These are phyloP conservation scores for Rutilus rutilus DNA, from an alignment of 2,113 vertebrate species.

Conservation along the genomic window DNA sequence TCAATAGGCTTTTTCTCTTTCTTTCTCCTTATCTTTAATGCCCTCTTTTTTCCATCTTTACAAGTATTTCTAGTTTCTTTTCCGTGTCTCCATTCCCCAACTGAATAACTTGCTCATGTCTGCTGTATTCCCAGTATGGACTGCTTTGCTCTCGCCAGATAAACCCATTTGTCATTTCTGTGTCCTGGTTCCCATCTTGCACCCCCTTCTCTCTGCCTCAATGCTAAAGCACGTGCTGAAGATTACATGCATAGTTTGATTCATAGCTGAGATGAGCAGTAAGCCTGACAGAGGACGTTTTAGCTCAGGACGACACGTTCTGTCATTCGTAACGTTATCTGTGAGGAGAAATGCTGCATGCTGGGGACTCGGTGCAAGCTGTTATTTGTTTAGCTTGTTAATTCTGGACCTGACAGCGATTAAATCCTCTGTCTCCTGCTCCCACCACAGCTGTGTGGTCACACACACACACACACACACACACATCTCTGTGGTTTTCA, in stretches of 20 bases:
- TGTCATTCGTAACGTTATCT: background rate
- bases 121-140: slow-evolving; percentile 56
- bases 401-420: slow-evolving; percentile 51
- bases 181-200: background rate
- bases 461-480: background rate
- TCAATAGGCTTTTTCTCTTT: background rate
- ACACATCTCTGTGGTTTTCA: slow-evolving; percentile 13
- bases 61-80: background rate
- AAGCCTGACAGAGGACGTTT: background rate
- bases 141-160: background rate
- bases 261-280: background rate
- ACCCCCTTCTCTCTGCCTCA: background rate
- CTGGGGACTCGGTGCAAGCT: slow-evolving; percentile 49
- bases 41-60: background rate
- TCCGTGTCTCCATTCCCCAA: background rate
- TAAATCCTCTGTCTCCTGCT: slow-evolving; percentile 44
- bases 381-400: slow-evolving; percentile 60
- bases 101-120: slow-evolving; percentile 53
- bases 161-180: slow-evolving; percentile 2
- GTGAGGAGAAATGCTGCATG: slow-evolving; percentile 3
- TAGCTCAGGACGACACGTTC: background rate
- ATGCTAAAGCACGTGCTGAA: background rate
- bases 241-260: background rate
- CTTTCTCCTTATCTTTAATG: background rate
- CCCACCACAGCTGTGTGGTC: slow-evolving; percentile 37